Evolutionary conservation across 2,888 invertebrate species (phyloP), one percentile per base, ranked within the genome.

Genomic region (Electrophaes corylata): DNA sequence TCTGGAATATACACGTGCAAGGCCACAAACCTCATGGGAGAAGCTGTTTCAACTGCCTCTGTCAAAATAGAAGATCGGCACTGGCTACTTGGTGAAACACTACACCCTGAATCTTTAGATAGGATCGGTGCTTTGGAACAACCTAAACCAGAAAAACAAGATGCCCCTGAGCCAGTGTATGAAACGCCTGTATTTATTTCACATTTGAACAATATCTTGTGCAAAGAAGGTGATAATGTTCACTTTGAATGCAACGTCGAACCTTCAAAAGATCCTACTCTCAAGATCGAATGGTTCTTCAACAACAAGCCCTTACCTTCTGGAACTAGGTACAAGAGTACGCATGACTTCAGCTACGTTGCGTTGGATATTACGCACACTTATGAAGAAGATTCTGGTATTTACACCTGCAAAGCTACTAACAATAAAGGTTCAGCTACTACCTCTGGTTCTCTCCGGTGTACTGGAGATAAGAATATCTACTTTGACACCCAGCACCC

Each of bases 271-370:
- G 98, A 98, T 85, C 97, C 98, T 4, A 97, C 97, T 1, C 94
- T 98, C 86, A 94, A 95, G 75, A 95, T 98, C 68, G 98, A 98
- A 86, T 99, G 99, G 98, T 98, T 96, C 92, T 95, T 96, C 61
- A 98, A 99, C 83, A 98, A 97, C 37, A 95, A 97, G 79, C 96
- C 97, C 10, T 87, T 99, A 57, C 96, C 96, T 66, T 94, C 94
- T 67, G 98, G 98, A 23, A 95, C 98, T 46, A 95, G 98, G 79
- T 98, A 96, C 83, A 97, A 97, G 86, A 96, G 97, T 20, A 96
- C 96, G 12, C 97, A 98, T 78, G 99, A 99, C 83, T 99, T 99
- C 84, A 99, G 99, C 56, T 98, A 96, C 78, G 97, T 99, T 8
- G 95, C 98, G 12, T 92, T 99, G 72, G 98, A 98, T 78, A 94